Evolutionary conservation across 2,888 invertebrate genomes (phyloP).

Genomic region (Oxytorus armatus): DNA sequence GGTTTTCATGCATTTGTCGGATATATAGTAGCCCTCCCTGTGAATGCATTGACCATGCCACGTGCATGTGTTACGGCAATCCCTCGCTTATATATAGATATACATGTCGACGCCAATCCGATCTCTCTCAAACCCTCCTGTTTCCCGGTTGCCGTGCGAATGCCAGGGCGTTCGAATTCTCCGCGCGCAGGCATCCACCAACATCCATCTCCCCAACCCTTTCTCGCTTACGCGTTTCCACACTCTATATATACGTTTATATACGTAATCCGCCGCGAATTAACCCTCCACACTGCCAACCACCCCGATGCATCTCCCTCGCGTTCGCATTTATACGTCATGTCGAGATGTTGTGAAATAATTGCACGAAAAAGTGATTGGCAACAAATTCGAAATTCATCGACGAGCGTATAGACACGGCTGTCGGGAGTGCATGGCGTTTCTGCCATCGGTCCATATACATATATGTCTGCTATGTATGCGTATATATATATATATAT

Average conservation of each 20-base stretch:
- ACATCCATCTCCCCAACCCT: conserved; percentile 55
- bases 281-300: conserved; percentile 66
- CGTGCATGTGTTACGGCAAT: conserved; percentile 83
- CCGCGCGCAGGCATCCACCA: conserved; percentile 50
- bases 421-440: conserved; percentile 60
- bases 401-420: conserved; percentile 66
- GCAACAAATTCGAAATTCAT: conserved; percentile 80
- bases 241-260: conserved; percentile 36
- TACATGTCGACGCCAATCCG: conserved; percentile 62
- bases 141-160: conserved; percentile 53
- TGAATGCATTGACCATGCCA: conserved; percentile 81
- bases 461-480: conserved; percentile 21
- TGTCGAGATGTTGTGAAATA: conserved; percentile 83
- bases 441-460: conserved; percentile 50
- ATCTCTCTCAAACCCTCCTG: conserved; percentile 47
- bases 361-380: conserved; percentile 83
- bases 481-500: conserved; percentile 23
- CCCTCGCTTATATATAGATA: conserved; percentile 62
- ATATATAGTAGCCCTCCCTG: conserved; percentile 61
- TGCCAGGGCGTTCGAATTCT: conserved; percentile 65
- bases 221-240: conserved; percentile 31
- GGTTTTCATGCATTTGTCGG: conserved; percentile 81
- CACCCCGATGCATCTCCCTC: conserved; percentile 67
- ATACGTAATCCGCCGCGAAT: conserved; percentile 59
- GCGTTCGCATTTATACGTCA: conserved; percentile 78